A percentile compares a stretch with the other conserved stretches of the same genome.
Evolutionary conservation across 2,797 vertebrate genomes (phyloP).

Genomic region (Premnoplex brunnescens): DNA sequence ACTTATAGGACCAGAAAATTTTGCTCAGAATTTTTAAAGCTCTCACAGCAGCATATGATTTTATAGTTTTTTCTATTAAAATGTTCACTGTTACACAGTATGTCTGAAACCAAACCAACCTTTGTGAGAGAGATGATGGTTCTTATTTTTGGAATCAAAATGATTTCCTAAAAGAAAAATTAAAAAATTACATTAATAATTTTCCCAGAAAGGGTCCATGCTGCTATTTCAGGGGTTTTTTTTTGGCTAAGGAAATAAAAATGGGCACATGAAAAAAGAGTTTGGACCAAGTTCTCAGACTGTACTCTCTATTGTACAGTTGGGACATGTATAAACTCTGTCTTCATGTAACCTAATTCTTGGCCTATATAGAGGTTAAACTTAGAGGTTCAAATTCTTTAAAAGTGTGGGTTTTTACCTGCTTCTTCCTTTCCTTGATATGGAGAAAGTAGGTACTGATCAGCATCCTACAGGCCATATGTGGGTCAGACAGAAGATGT

Average conservation of each 20-base stretch:
- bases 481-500: neutral
- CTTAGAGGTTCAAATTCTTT: neutral
- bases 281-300: neutral
- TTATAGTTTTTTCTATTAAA: neutral
- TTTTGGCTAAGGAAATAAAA: neutral
- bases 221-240: rapidly evolving
- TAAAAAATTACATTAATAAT: neutral
- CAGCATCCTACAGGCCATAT: rapidly evolving
- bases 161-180: neutral
- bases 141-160: neutral
- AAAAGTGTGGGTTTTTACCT: neutral
- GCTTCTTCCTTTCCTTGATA: neutral
- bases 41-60: neutral
- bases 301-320: neutral
- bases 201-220: neutral
- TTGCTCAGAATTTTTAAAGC: neutral
- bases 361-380: neutral
- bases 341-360: neutral
- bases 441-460: neutral
- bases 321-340: neutral
- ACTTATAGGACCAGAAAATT: neutral
- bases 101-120: neutral
- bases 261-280: neutral
- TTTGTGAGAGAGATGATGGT: slow-evolving; percentile 5
- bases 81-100: neutral